Base-by-base conservation (phyloP, 2,888 invertebrate species). In the Tinea trinotella region DNA sequence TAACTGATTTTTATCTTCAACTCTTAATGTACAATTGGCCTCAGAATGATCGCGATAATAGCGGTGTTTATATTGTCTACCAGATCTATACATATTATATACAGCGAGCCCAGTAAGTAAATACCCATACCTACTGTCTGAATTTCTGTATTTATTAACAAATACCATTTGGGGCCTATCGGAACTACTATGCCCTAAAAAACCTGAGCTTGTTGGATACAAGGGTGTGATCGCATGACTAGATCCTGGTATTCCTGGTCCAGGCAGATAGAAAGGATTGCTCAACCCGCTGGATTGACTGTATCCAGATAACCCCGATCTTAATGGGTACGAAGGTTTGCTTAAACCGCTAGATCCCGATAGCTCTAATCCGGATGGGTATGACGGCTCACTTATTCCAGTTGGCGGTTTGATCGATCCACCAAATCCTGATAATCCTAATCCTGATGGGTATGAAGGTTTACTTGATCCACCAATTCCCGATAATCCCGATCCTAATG, bases 41-140 rank as follows among this genome's bases (percentile, higher is more conserved):
- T 66, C 62, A 17, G 74, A 83, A 59, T 82, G 77, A 54, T 85
- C 84, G 35, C 76, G 63, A 55, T 84, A 83, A 58, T 83, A 81
- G 58, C 77, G 70, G 24, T 75, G 52, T 9, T 76, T 62, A 55
- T 80, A 64, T 57, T 77, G 65, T 52, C 62, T 69, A 54, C 79
- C 70, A 1, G 84, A 81, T 7, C 84, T 73, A 1, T 78, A 80
- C 60, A 83, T 65, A 57, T 85, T 83, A 56, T 85, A 84, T 30
- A 84, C 62, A 9, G 84, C 63, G 34, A 85, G 60, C 1, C 84
- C 84, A 13, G 77, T 82, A 56, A 85, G 61, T 9, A 85, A 59
- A 56, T 83, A 74, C 56, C 76, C 64, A 56, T 74, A 85, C 5
- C 77, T 72, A 58, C 84, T 84, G 15, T 65, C 66, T 4, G 83